Percentiles rank a stretch among this genome's conserved stretches.
These are phyloP conservation scores for Samia ricini DNA, from an alignment of 1,140 invertebrate species.

Conservation along the genomic window DNA sequence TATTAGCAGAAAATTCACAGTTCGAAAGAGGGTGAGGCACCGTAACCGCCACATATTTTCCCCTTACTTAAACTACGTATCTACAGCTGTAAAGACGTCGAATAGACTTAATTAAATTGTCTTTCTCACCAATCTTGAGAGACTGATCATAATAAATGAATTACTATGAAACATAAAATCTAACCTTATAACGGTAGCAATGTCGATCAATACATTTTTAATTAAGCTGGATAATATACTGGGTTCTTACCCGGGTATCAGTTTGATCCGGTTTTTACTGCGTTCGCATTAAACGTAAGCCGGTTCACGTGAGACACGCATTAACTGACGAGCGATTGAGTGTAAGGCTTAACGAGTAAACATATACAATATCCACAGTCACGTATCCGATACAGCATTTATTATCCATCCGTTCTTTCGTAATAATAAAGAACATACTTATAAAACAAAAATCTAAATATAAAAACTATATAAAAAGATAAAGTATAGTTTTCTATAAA, in stretches of 20 bases:
- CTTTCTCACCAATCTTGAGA: neutral
- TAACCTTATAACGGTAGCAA: neutral
- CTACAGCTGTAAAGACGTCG: neutral
- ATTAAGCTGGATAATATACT: constrained; percentile 10
- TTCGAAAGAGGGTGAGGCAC: no score
- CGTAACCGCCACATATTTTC: no score
- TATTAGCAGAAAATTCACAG: no score
- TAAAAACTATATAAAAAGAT: no score
- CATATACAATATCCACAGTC: neutral
- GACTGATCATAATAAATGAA: neutral
- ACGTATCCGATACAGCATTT: neutral
- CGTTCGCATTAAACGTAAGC: constrained; percentile 9
- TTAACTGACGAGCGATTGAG: constrained; percentile 8
- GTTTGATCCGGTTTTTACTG: constrained; percentile 10
- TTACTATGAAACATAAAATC: neutral
- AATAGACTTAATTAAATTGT: neutral
- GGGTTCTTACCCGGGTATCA: constrained; percentile 11
- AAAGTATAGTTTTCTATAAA: no score
- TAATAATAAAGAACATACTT: no score
- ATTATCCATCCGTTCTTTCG: neutral
- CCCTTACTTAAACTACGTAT: no score
- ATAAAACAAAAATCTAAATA: no score
- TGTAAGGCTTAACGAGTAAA: constrained; percentile 2
- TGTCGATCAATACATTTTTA: constrained; percentile 8
- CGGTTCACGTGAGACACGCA: constrained; percentile 7